These are phyloP conservation scores for Amphilophus citrinellus DNA, from an alignment of 2,113 vertebrate species.

Conservation along the genomic window DNA sequence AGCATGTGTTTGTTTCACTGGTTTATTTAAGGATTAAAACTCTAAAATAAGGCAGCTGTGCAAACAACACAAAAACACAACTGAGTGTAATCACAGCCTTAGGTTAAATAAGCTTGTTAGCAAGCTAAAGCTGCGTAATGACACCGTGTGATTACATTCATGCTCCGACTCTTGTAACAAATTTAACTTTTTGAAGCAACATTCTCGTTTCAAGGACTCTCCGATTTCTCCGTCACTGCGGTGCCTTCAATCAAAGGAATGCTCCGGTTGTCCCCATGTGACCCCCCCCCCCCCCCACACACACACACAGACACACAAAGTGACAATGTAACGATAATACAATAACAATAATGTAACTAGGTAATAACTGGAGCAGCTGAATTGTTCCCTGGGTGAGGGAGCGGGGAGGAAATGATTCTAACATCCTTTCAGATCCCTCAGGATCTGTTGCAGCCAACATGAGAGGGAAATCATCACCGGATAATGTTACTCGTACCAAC, in stretches of 20 bases:
- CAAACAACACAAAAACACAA: neutral
- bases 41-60: neutral
- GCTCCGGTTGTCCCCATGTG: constrained; percentile 33
- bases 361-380: constrained; percentile 60
- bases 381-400: constrained; percentile 63
- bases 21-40: neutral
- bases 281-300: too few relatives aligned
- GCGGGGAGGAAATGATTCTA: constrained; percentile 63
- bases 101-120: neutral
- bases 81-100: neutral
- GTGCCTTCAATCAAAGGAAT: constrained; percentile 68
- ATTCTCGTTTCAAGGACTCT: neutral
- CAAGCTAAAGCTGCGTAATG: neutral
- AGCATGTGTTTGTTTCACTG: neutral
- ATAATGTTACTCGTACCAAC: constrained; percentile 31
- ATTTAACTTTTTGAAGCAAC: neutral
- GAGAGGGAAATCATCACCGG: constrained; percentile 35
- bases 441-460: constrained; percentile 49
- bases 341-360: constrained; percentile 71
- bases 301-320: neutral
- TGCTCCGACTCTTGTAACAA: neutral
- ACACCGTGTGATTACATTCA: neutral
- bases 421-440: constrained; percentile 58
- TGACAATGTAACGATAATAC: constrained; percentile 55
- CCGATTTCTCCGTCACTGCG: constrained; percentile 24